Conservation (phyloP, 2,797 vertebrate genomes). For the Hippocampus kuda region DNA sequence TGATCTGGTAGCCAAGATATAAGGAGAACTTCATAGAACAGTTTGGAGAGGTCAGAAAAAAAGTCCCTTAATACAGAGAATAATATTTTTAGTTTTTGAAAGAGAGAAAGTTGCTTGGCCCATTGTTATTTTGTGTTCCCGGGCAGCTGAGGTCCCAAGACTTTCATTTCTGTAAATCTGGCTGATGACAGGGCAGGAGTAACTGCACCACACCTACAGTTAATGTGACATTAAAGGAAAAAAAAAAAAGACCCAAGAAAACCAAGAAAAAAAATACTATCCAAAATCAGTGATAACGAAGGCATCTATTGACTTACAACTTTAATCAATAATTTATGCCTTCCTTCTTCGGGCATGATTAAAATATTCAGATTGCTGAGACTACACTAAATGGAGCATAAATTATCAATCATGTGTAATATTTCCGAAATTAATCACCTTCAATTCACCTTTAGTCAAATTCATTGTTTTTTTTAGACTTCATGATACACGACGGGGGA, state of each 20-base stretch:
- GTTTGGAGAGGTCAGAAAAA: conserved; percentile 20
- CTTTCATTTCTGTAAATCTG: too few species aligned
- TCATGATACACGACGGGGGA: background rate
- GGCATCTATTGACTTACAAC: background rate
- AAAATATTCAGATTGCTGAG: background rate
- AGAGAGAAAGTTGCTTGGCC: too few species aligned
- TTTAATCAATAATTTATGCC: background rate
- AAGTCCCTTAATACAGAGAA: too few species aligned
- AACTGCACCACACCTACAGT: too few species aligned
- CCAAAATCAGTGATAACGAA: too few species aligned
- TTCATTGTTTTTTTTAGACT: background rate
- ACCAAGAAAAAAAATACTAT: too few species aligned
- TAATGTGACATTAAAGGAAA: too few species aligned
- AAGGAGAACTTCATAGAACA: conserved; percentile 11
- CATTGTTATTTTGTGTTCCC: too few species aligned
- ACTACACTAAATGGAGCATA: background rate
- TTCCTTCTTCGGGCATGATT: background rate
- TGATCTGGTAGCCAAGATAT: conserved; percentile 30
- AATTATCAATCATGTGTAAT: background rate
- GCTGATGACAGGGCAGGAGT: too few species aligned
- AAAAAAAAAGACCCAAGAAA: too few species aligned
- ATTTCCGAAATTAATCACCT: background rate
- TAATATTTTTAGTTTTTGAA: too few species aligned
- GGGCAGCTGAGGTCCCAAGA: too few species aligned
- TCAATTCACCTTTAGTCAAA: background rate